These are phyloP conservation scores for Plecotus auritus DNA, from an alignment of 2,113 vertebrate genomes.

Conservation along the genomic window DNA sequence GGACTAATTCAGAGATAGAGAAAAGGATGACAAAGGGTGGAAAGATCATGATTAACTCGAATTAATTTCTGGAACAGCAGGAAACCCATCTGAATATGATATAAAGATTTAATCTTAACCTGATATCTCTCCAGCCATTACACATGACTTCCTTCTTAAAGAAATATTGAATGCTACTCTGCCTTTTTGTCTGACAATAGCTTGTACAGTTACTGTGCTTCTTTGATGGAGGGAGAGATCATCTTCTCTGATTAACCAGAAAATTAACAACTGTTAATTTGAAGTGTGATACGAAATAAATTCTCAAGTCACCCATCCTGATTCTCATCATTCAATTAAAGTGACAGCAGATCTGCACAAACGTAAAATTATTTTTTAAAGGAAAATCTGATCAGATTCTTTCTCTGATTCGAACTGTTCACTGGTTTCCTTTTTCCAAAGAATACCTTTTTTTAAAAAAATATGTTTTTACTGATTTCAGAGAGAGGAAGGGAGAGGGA, in stretches of 20 bases:
- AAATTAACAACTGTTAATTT: background rate
- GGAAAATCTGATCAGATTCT: background rate
- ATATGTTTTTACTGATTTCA: too few relatives aligned
- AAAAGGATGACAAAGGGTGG: background rate
- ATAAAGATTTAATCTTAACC: conserved; percentile 66
- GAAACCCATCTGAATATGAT: conserved; percentile 62
- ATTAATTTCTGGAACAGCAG: conserved; percentile 65
- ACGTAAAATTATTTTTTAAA: background rate
- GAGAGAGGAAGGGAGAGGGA: too few relatives aligned
- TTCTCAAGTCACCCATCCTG: background rate
- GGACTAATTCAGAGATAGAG: background rate
- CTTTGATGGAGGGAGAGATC: background rate
- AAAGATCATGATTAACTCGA: conserved; percentile 53
- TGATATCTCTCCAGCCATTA: conserved; percentile 11
- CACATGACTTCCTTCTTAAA: conserved; percentile 32
- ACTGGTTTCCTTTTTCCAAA: background rate
- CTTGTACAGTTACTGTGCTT: background rate
- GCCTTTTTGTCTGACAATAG: background rate
- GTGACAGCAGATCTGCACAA: background rate
- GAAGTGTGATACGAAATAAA: background rate
- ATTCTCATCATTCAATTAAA: background rate
- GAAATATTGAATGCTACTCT: background rate
- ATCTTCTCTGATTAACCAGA: background rate
- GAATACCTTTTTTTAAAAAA: too few relatives aligned
- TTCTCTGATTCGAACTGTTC: background rate